Evolutionary conservation across 2,797 vertebrate species (phyloP), one percentile per base, ranked within the genome.

Genomic region (Lerista edwardsae): DNA sequence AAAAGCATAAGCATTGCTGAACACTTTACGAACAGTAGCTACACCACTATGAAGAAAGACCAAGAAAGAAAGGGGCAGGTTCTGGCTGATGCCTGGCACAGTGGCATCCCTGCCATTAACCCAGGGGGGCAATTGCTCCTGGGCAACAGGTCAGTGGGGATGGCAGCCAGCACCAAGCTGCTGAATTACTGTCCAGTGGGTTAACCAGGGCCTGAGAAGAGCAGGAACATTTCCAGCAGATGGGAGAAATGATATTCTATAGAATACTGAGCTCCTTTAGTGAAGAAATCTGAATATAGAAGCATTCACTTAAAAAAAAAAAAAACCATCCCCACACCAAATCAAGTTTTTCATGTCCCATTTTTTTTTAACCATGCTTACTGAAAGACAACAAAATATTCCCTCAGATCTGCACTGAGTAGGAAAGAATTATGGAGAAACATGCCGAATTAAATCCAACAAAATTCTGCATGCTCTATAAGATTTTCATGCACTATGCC

Each of bases 381-480:
- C 1, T 27, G 51, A 31, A 79, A 59, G 4, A 47, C 6, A 51
- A 27, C 21, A 64, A 51, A 65, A 39, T 8, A 4, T 75, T 10
- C 51, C 79, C 8, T 36, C 79, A 62, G 78, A 88, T 80, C 3
- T 51, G 39, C 4, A 41, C 6, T 67, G 21, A 1, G 67, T 75
- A 4, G 65, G 82, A 80, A 41, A 80, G 25, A 90, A 41, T 51
- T 61, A 2, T 12, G 62, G 21, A 62, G 47, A n/a, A 29, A 78
- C 3, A 2, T 47, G n/a, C 69, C 25, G 55, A 3, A 21, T 0
- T 0, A 90, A 87, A 87, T 85, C 9, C 87, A 67, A 62, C 2
- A 69, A 71, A 85, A 25, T 51, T 65, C 25, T 89, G 80, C 80
- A 59, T n/a, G 15, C 61, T 86, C 47, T 89, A 67, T 36, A 76